Conservation (phyloP, 2,888 invertebrate genomes). For the Herminia tarsipennalis region DNA sequence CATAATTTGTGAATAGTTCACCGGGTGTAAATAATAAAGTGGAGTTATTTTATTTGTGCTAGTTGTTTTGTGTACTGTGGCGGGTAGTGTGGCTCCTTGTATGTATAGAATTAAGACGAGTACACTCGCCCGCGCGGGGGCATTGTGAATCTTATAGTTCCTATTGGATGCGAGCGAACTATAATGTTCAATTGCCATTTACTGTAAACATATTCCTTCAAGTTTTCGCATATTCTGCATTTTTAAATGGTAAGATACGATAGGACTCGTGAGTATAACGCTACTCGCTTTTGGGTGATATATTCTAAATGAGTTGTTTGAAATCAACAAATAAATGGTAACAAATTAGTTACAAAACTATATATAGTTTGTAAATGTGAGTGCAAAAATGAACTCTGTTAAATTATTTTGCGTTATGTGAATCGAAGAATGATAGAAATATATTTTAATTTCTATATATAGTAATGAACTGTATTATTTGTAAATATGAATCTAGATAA, state of each 20-base stretch:
- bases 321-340: constrained; percentile 76
- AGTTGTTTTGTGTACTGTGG: constrained; percentile 72
- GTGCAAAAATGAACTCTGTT: constrained; percentile 85
- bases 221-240: constrained; percentile 85
- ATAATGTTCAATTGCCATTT: constrained; percentile 85
- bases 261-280: constrained; percentile 80
- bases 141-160: constrained; percentile 86
- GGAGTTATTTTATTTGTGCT: constrained; percentile 77
- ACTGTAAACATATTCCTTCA: constrained; percentile 83
- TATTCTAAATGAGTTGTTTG: constrained; percentile 82
- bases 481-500: constrained; percentile 87
- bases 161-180: constrained; percentile 85
- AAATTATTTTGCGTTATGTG: constrained; percentile 87
- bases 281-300: constrained; percentile 85
- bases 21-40: constrained; percentile 66
- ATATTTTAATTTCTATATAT: constrained; percentile 85
- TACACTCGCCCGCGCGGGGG: constrained; percentile 64
- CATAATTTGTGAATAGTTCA: constrained; percentile 74
- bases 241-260: constrained; percentile 81
- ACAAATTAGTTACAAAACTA: constrained; percentile 79
- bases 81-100: constrained; percentile 55
- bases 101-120: constrained; percentile 66
- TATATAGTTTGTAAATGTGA: constrained; percentile 80
- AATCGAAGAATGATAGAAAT: constrained; percentile 85
- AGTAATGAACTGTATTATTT: constrained; percentile 87